These are phyloP conservation scores for Conus ventricosus DNA, from an alignment of 1,140 invertebrate species.

Conservation along the genomic window DNA sequence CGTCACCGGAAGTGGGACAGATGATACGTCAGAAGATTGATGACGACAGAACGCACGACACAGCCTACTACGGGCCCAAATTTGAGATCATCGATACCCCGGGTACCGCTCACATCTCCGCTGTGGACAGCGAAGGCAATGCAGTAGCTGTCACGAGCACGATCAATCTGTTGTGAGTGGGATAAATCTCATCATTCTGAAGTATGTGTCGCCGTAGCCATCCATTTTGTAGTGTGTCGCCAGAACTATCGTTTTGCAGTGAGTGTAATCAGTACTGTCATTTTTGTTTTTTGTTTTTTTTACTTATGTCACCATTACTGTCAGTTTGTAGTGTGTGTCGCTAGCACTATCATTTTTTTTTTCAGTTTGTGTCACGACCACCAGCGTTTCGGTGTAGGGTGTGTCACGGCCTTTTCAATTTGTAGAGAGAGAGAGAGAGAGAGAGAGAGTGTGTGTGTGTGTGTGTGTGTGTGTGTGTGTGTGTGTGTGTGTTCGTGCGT, in stretches of 20 bases:
- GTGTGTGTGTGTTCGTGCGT: not conserved
- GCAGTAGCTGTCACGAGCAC: slow-evolving; percentile 94
- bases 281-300: not conserved
- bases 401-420: no score
- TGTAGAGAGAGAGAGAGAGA: no score
- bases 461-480: not conserved
- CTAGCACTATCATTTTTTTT: no score
- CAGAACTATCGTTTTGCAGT: not conserved
- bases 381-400: no score
- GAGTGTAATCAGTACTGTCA: not conserved
- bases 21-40: slow-evolving; percentile 80
- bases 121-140: slow-evolving; percentile 90
- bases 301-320: not conserved
- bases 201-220: no score
- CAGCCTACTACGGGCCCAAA: slow-evolving; percentile 58
- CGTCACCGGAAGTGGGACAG: slow-evolving; percentile 80
- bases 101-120: slow-evolving; percentile 92
- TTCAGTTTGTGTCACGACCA: no score
- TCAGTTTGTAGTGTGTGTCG: not conserved
- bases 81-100: slow-evolving; percentile 46
- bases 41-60: slow-evolving; percentile 82
- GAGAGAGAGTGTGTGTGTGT: not conserved
- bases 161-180: slow-evolving; percentile 80
- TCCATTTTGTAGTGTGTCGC: no score
- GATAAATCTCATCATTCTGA: no score